phyloP scores from a whole-genome alignment of 2,797 vertebrate species.

The Avahi laniger region DNA sequence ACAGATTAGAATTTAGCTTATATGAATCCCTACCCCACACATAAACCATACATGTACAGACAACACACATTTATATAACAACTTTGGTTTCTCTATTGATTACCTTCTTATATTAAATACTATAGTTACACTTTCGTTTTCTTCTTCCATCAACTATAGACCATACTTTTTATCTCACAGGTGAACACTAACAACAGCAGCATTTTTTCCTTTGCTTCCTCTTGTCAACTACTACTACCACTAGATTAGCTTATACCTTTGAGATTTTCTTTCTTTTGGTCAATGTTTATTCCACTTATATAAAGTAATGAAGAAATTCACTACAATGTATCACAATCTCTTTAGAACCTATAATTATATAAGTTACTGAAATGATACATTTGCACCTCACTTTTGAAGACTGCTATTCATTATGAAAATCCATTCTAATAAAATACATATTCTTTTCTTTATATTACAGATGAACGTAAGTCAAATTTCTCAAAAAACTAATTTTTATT shows the following conservation, averaged over 20 bases:
- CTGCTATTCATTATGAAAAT: slow-evolving; percentile 16
- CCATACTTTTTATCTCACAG: background rate
- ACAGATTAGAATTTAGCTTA: background rate
- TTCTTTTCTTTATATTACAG: background rate
- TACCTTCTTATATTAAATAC: background rate
- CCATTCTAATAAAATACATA: background rate
- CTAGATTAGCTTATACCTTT: background rate
- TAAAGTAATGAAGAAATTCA: slow-evolving; percentile 23
- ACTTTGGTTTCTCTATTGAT: background rate
- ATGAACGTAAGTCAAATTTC: background rate
- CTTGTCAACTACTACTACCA: background rate
- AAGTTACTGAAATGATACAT: background rate
- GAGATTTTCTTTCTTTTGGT: background rate
- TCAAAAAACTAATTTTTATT: slow-evolving; percentile 40
- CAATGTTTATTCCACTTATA: background rate
- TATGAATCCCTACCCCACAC: too few species aligned
- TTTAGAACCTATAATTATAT: background rate
- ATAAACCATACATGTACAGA: background rate
- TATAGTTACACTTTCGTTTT: background rate
- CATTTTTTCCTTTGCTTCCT: background rate
- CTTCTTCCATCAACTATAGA: background rate
- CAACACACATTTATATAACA: background rate
- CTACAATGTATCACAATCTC: background rate
- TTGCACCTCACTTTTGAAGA: slow-evolving; percentile 21
- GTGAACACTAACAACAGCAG: background rate